Evolutionary conservation across 2,113 vertebrate genomes (phyloP).

Genomic region (Myiagra hebetior): DNA sequence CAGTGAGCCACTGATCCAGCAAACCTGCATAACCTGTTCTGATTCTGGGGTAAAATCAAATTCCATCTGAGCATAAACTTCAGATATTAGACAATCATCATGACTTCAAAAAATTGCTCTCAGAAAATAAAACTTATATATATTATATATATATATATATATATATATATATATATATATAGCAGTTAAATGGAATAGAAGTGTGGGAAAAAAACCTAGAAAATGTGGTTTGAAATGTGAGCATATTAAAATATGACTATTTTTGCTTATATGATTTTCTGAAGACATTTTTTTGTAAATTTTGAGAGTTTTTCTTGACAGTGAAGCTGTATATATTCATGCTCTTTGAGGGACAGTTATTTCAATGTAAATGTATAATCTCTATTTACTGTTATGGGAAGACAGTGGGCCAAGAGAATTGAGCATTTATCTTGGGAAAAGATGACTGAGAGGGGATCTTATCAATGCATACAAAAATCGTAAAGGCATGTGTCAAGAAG

Average conservation of each 20-base stretch:
- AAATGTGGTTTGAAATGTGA: neutral
- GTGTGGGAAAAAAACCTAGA: neutral
- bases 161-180: too few species aligned
- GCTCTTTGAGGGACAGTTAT: neutral
- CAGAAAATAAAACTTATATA: neutral
- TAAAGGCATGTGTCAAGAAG: neutral
- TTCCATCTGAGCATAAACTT: neutral
- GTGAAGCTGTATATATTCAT: neutral
- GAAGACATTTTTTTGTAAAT: neutral
- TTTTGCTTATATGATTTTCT: neutral
- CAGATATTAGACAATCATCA: neutral
- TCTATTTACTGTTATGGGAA: neutral
- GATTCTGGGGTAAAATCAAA: neutral
- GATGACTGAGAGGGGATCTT: fast-evolving
- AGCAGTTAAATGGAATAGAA: neutral
- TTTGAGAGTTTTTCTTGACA: neutral
- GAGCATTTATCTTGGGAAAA: neutral
- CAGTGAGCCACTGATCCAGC: neutral
- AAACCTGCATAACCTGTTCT: neutral
- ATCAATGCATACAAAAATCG: too few species aligned
- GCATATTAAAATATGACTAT: neutral
- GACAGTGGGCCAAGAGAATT: neutral
- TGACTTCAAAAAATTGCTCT: neutral
- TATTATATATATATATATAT: too few species aligned
- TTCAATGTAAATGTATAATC: neutral